phyloP scores from a whole-genome alignment of 1,140 invertebrate species.

The Lepidurus packardi region DNA sequence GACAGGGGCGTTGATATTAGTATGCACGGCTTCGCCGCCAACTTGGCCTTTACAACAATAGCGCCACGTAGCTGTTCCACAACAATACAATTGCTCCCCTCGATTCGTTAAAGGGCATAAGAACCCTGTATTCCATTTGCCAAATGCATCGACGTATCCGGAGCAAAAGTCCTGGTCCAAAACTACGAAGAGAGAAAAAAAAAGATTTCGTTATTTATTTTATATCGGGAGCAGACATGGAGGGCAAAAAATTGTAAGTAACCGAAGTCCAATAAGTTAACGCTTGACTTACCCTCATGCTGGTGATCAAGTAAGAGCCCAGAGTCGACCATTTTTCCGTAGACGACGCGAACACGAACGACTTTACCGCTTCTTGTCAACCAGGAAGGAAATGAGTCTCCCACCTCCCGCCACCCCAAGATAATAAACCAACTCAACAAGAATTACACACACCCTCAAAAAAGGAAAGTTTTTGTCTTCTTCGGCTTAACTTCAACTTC shows the following conservation, averaged over 20 bases:
- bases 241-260: too few relatives aligned
- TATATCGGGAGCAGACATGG: too few relatives aligned
- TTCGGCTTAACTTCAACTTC: background rate
- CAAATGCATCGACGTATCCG: slow-evolving; percentile 46
- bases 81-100: slow-evolving; percentile 45
- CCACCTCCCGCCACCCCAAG: background rate
- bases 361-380: slow-evolving; percentile 6
- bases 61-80: slow-evolving; percentile 46
- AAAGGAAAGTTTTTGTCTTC: background rate
- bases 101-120: slow-evolving; percentile 46
- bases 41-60: slow-evolving; percentile 44
- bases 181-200: slow-evolving; percentile 37
- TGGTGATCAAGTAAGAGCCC: slow-evolving; percentile 5
- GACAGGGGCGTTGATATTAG: slow-evolving; percentile 23
- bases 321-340: background rate
- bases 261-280: background rate
- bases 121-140: slow-evolving; percentile 50
- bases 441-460: background rate
- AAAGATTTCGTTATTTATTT: too few relatives aligned
- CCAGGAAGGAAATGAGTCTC: background rate
- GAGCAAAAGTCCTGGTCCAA: slow-evolving; percentile 46
- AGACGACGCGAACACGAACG: too few relatives aligned
- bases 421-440: slow-evolving; percentile 6
- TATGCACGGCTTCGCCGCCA: slow-evolving; percentile 25
- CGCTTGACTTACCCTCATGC: slow-evolving; percentile 12